Conservation (phyloP, 23 tunicate genomes). For the Halocynthia roretzi region DNA sequence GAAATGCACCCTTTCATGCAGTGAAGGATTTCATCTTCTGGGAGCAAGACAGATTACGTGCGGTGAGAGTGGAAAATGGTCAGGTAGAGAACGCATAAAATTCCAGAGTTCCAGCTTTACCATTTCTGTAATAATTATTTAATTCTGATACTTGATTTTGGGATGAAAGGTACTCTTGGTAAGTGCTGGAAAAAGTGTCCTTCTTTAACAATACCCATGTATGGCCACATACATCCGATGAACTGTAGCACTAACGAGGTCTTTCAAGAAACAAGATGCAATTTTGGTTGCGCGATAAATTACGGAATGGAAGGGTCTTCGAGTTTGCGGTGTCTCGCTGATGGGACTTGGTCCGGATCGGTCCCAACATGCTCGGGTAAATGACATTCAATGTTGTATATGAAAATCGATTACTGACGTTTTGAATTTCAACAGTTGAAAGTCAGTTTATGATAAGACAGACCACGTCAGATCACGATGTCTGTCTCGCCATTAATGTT, state of each 20-base stretch:
- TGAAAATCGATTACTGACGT: not conserved
- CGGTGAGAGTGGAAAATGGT: conserved; percentile 34
- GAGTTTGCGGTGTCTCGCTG: conserved; percentile 4
- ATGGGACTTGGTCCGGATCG: conserved; percentile 1
- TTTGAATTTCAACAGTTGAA: conserved; percentile 24
- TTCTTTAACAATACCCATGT: not conserved
- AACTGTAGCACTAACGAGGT: conserved; percentile 6
- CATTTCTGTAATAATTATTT: too few species aligned
- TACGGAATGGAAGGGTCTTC: not conserved
- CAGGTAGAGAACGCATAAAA: conserved; percentile 7
- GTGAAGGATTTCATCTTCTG: conserved; percentile 20
- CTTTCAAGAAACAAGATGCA: not conserved
- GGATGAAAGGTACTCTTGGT: not conserved
- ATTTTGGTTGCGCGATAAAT: not conserved
- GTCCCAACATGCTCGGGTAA: conserved; percentile 2
- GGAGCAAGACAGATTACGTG: conserved; percentile 23
- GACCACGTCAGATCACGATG: conserved; percentile 21
- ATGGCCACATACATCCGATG: not conserved
- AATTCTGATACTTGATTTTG: too few species aligned
- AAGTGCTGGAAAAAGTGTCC: not conserved
- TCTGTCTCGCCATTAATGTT: conserved; percentile 39
- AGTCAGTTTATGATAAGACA: conserved; percentile 67
- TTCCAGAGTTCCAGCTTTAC: not conserved
- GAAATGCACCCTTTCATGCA: conserved; percentile 29
- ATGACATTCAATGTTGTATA: not conserved